phyloP scores from a whole-genome alignment of 2,797 vertebrate genomes.

The Rousettus madagascariensis region DNA sequence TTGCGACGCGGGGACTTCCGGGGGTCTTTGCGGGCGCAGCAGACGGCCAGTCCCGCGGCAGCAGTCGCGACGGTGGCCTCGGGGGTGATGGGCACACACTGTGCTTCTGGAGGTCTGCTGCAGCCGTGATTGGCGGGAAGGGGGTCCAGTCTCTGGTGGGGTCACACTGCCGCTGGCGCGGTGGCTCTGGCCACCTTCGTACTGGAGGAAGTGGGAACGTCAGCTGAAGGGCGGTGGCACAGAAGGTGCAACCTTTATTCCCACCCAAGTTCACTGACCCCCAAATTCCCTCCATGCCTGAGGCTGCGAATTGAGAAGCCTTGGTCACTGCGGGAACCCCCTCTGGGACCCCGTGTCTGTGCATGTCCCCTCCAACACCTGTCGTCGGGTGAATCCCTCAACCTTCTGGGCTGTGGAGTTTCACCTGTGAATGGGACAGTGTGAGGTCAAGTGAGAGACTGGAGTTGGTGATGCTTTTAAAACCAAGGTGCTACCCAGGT shows the following conservation, averaged over 20 bases:
- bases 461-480: neutral
- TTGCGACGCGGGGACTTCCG: rapidly evolving
- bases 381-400: neutral
- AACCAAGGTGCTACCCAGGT: neutral
- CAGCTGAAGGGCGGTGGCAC: too few species aligned
- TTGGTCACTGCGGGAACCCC: too few species aligned
- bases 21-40: too few species aligned
- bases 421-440: neutral
- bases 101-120: rapidly evolving
- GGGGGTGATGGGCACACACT: neutral
- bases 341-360: neutral
- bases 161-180: neutral
- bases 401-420: neutral
- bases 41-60: rapidly evolving
- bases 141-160: neutral
- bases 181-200: neutral
- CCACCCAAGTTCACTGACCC: neutral
- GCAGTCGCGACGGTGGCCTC: rapidly evolving
- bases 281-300: neutral
- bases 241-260: rapidly evolving
- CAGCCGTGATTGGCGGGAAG: neutral
- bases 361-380: neutral
- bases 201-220: neutral
- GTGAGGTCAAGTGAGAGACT: neutral
- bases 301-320: neutral